These are phyloP conservation scores for Lamproptera curius DNA, from an alignment of 2,888 invertebrate genomes.

Conservation along the genomic window DNA sequence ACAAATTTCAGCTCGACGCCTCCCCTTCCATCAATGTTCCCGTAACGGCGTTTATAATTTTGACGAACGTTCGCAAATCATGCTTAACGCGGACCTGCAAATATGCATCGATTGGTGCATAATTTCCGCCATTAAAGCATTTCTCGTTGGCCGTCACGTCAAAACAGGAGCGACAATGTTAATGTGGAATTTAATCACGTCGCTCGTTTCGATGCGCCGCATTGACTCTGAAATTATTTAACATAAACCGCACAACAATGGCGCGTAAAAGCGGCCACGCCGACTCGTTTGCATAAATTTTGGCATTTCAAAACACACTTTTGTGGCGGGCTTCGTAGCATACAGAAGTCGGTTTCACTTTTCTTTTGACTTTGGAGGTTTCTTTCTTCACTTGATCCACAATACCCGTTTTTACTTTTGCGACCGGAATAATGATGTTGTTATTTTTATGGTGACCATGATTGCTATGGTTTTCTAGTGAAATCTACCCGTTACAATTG, in stretches of 20 bases:
- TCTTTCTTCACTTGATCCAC: conserved; percentile 10
- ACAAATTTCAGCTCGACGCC: too few species aligned
- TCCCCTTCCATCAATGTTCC: too few species aligned
- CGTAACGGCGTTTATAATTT: too few species aligned
- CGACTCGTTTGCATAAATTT: conserved; percentile 15
- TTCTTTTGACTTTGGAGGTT: conserved; percentile 4
- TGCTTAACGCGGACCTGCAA: too few species aligned
- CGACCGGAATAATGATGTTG: conserved; percentile 8
- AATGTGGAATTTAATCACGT: conserved; percentile 1
- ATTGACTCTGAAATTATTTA: conserved; percentile 5
- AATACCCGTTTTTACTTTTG: conserved; percentile 10
- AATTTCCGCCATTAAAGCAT: too few species aligned
- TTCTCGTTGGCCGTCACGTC: too few species aligned
- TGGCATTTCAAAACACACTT: not conserved
- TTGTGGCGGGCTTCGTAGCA: not conserved
- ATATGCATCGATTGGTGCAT: too few species aligned
- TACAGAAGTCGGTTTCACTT: conserved; percentile 16
- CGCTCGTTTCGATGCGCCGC: not conserved
- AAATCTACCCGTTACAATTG: too few species aligned
- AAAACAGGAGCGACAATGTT: too few species aligned
- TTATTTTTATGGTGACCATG: too few species aligned
- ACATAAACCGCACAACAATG: conserved; percentile 5
- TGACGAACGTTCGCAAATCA: too few species aligned
- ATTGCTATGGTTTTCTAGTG: too few species aligned
- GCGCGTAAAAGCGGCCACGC: conserved; percentile 8